Evolutionary conservation across 2,113 vertebrate genomes (phyloP), one percentile per base, ranked within the genome.

Genomic region (Podarcis raffonei): DNA sequence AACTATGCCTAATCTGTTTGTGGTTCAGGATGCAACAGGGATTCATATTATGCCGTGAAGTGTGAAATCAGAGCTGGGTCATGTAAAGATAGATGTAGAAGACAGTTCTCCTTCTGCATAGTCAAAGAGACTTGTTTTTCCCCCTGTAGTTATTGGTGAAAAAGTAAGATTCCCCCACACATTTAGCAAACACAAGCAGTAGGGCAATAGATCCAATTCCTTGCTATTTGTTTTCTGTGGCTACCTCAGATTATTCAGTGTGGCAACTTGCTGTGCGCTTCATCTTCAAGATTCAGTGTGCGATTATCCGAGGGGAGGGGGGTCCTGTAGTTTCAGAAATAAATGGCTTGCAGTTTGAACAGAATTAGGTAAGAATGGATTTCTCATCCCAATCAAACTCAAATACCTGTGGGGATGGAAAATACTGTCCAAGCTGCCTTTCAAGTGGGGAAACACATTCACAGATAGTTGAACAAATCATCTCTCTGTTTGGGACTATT

Each of bases 401-500:
- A 89, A 53, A 78, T 78, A 78, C 42, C 81, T 53, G 23, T 18
- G 23, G 65, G 42, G 81, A 83, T 88, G 81, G 87, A 53, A 84
- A 78, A 77, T 84, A 57, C 81, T 83, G 81, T 35, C 87, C 62
- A 77, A 84, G 48, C 11, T 68, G 81, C n/a, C 23, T 78, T 84
- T 89, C 62, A 84, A 71, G 39, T 78, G 39, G 22, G 78, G 75
- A 84, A 78, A 37, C 39, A 89, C 23, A 30, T 78, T 84, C 65
- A 37, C n/a, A 39, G 74, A 77, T 32, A 84, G 81, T 77, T 84
- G 81, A 78, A 84, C 81, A 84, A 89, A 84, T 89, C 62, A 78
- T 57, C 62, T 84, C 81, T 57, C 81, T 84, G 65, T 89, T 89
- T 89, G 87, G 87, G 62, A 78, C 85, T 69, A 89, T 89, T 89